Evolutionary conservation across 2,113 vertebrate species (phyloP).

Genomic region (Pachyramphus minor): DNA sequence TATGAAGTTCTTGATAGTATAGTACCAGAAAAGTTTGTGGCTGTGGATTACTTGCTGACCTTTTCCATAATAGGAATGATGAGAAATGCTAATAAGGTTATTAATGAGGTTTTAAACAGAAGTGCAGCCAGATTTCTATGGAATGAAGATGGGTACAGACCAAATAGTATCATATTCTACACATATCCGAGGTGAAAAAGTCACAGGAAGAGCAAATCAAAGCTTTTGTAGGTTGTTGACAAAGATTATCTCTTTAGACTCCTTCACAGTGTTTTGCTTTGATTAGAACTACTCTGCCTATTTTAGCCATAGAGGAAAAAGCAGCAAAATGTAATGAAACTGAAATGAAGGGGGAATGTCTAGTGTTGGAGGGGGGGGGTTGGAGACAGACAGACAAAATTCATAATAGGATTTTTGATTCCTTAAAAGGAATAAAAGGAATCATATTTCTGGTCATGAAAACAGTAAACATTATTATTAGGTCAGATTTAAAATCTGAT

Average conservation of each 20-base stretch:
- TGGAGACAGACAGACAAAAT: background rate
- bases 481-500: background rate
- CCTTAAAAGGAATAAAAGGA: background rate
- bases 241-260: background rate
- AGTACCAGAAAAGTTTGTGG: slow-evolving; percentile 50
- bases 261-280: slow-evolving; percentile 6
- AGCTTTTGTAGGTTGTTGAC: background rate
- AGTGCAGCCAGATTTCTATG: background rate
- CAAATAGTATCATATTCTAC: background rate
- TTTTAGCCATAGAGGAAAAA: background rate
- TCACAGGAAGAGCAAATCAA: background rate
- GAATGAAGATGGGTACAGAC: slow-evolving; percentile 18
- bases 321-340: background rate
- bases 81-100: background rate
- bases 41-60: slow-evolving; percentile 20
- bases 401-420: background rate
- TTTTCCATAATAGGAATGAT: background rate
- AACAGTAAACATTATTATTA: background rate
- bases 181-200: slow-evolving; percentile 10
- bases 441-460: background rate
- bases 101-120: background rate
- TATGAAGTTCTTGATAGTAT: background rate
- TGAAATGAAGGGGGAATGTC: background rate
- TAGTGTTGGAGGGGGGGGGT: background rate
- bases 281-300: background rate